A percentile compares a stretch with the other conserved stretches of the same genome.
phyloP scores from a whole-genome alignment of 2,113 vertebrate species.

The Sialia sialis region DNA sequence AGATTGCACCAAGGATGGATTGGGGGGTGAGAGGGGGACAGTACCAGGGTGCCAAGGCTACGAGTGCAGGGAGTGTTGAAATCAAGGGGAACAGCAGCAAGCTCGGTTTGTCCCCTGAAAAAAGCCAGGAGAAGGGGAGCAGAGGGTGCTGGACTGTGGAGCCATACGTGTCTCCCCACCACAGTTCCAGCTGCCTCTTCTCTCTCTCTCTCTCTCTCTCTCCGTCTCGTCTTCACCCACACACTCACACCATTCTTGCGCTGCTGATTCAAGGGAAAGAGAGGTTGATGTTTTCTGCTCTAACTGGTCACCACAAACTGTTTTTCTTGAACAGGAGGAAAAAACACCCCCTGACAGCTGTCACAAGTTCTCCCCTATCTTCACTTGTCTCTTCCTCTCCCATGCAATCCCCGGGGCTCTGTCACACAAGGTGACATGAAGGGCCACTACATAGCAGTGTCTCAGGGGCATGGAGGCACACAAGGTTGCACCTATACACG shows the following conservation, averaged over 20 bases:
- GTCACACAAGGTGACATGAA: background rate
- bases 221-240: conserved; percentile 3
- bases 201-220: background rate
- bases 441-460: background rate
- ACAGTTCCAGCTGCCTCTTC: background rate
- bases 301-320: conserved; percentile 55
- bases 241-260: conserved; percentile 26
- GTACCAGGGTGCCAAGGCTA: background rate
- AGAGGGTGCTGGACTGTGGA: background rate
- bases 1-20: background rate
- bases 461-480: rapidly evolving
- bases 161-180: background rate
- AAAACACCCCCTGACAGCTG: background rate
- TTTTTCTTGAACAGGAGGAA: conserved; percentile 39
- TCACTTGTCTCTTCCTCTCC: background rate
- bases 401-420: background rate
- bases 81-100: background rate
- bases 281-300: background rate
- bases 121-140: background rate
- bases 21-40: background rate
- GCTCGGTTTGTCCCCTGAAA: rapidly evolving
- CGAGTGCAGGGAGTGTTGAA: background rate
- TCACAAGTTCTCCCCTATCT: background rate
- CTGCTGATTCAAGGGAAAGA: conserved; percentile 61
- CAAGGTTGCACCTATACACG: background rate